Base-by-base conservation (phyloP, 2,888 invertebrate genomes). In the Lithosia quadra region DNA sequence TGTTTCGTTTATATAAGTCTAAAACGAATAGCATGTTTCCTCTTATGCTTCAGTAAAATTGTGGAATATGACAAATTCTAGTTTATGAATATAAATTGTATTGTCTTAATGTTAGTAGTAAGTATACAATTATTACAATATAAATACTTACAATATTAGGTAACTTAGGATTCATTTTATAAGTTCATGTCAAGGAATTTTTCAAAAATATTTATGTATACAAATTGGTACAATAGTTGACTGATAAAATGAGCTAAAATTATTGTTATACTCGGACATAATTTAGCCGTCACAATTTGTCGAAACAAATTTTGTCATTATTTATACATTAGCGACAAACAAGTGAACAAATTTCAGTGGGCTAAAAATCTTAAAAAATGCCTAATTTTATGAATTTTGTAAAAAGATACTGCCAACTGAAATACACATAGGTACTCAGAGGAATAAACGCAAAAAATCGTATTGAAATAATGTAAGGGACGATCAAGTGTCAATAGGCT, bases 261-360 rank as follows among this genome's bases (percentile, higher is more conserved):
- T 0, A 56, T 13, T 56, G 13, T 24, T 22, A 55, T 18, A 55
- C 2, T 10, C 4, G n/a, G 5, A 49, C 8, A 22, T 49, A 18
- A 43, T 56, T 56, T 13, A 56, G 11, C 13, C 1, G 24, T 22
- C 55, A 24, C 21, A 22, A 56, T 21, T 56, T 15, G 24, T 22
- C 24, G 21, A 22, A 24, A 21, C 55, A n/a, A 56, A 49, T 49
- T 56, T 56, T 24, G 13, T 56, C 55, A 56, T 56, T 56, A 56
- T 56, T 22, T 56, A 56, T 22, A 56, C 55, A 56, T 56, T 21
- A 56, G 22, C 24, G 22, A 22, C 24, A 13, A 56, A 56, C 4
- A 9, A n/a, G 21, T 56, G 55, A 22, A 10, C 13, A 56, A 22
- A 56, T 49, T 49, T 18, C 9, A 9, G 43, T 7, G 0, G 4